Evolutionary conservation across 1,140 invertebrate genomes (phyloP), one percentile per base, ranked within the genome.

Genomic region (Drosophila suzukii): DNA sequence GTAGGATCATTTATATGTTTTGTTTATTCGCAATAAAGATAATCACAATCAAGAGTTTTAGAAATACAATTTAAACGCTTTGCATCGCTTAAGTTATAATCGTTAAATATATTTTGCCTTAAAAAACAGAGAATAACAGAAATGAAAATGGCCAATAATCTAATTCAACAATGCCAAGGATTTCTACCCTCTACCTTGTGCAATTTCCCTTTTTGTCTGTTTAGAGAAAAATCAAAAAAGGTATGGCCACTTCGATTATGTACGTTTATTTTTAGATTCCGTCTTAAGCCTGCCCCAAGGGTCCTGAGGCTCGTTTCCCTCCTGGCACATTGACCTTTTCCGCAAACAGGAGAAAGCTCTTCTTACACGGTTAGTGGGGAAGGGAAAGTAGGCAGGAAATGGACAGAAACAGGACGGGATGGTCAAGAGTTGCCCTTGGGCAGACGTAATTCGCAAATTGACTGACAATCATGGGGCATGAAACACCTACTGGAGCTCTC

Each of bases 381-480:
- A 56, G 32, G 47, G 30, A 17, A 51, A 49, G 8, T 30, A 49
- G 55, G 66, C 72, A 34, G 71, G 43, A 68, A 68, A 44, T 44
- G 55, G 30, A 39, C 53, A 68, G 46, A 39, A 61, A 66, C 60
- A 62, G 46, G 60, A 59, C 56, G 32, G 32, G 36, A 24, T 74
- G 60, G 46, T 39, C 75, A 49, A 30, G 47, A 71, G 32, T 60
- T 66, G 75, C 79, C 77, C 80, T 75, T 43, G 6, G 81, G 68
- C 78, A 86, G 66, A 66, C 67, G 78, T 86, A 85, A 85, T 85
- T 85, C 78, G 78, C 75, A 85, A 85, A 85, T 86, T 85, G 82
- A 86, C 82, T 75, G 82, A 75, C 75, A 86, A 60, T 82, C 74
- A 78, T 78, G 73, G 82, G 65, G 55, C 58, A 60, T 50, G 47